Evolutionary conservation across 1,140 invertebrate genomes (phyloP), one percentile per base, ranked within the genome.

Genomic region (Dryas iulia): DNA sequence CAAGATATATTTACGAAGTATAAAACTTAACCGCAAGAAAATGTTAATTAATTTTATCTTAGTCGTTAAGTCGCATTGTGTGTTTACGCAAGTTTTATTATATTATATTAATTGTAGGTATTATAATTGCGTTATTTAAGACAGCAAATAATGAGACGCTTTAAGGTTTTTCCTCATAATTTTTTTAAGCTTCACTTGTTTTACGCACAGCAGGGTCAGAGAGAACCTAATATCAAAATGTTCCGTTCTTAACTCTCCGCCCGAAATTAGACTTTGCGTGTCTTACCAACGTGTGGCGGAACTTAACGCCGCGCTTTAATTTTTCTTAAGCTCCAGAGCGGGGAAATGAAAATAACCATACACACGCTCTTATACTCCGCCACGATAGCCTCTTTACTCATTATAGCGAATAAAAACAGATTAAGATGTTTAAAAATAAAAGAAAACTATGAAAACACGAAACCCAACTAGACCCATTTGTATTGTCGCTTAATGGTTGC

Each of bases 401-500:
- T 35, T 52, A 62, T 11, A 24, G 28, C 28, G 33, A 23, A 52
- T 53, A 59, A 56, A 59, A 67, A 31, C 35, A 59, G 47, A 63
- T 39, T 39, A 58, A 59, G 39, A 60, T 47, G 39, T 70, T 59
- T 35, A 60, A 65, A 70, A 70, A 54, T 64, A 35, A 60, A 65
- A 73, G 69, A 73, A 64, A 66, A 47, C 18, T 23, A 62, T 69
- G 58, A 59, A 72, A 77, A 71, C 57, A 72, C 67, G 66, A 74
- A 78, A 73, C 59, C 73, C 70, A 82, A 86, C 74, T 83, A 82
- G 73, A 78, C 82, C 89, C 89, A 87, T 91, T 91, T 84, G 81
- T 77, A 86, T 87, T 88, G 86, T 88, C 79, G 80, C 77, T 79
- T 91, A 91, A 91, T 91, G 89, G 84, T 71, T 68, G 78, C 76